Conservation (phyloP, 2,797 vertebrate species). For the Hippopotamyrus pictus region DNA sequence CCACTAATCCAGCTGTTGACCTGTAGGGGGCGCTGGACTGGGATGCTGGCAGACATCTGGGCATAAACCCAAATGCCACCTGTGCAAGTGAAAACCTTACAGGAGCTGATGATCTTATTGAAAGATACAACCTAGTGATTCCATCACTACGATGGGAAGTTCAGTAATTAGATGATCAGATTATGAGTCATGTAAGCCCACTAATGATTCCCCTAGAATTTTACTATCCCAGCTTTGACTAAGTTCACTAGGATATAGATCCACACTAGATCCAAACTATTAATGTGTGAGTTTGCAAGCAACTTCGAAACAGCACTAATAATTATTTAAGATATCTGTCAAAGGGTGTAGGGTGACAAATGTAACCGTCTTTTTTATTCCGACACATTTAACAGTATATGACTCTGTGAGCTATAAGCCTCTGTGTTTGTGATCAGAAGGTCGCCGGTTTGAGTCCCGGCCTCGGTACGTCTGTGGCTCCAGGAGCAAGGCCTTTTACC, state of each 20-base stretch:
- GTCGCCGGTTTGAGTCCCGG: neutral
- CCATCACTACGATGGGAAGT: neutral
- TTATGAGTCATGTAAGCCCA: neutral
- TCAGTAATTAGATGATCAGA: neutral
- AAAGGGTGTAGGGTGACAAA: neutral
- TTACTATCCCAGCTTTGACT: neutral
- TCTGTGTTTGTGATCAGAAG: neutral
- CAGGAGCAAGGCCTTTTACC: neutral
- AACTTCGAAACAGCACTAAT: neutral
- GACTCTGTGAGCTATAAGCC: no score
- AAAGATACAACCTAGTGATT: neutral
- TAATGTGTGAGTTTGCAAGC: neutral
- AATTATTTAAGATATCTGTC: neutral
- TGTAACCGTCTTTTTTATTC: neutral
- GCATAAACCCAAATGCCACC: neutral
- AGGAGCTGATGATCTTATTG: neutral
- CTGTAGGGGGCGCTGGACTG: neutral
- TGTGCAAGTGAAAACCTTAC: neutral
- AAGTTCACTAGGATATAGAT: neutral
- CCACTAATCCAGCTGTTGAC: neutral
- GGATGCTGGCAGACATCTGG: neutral
- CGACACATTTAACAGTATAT: no score
- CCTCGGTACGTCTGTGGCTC: neutral
- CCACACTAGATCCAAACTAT: neutral
- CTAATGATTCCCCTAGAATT: neutral